Evolutionary conservation across 1,140 invertebrate genomes (phyloP), one percentile per base, ranked within the genome.

Genomic region (Drosophila ogumai): DNA sequence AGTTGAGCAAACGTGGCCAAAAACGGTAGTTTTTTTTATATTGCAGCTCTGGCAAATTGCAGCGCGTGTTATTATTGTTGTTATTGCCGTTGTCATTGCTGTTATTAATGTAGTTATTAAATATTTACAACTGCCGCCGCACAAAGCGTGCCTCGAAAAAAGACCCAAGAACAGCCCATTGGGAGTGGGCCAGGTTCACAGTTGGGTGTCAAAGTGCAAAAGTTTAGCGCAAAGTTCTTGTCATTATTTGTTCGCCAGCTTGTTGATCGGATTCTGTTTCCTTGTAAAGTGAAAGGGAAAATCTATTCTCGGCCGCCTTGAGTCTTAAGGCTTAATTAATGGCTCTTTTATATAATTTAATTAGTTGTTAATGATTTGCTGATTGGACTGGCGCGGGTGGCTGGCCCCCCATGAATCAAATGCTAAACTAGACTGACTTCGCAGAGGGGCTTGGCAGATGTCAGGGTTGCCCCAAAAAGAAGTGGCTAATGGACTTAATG

Each of bases 21-120:
- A 54, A 81, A 81, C 90, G 84, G 90, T 91, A 91, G 88, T 91
- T 44, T 49, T 84, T 91, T 90, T 81, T 28, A 28, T 28, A 69
- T 90, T 75, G 69, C 54, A 28, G 52, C 69, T 79, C 52, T 90
- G 81, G 88, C 66, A 87, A 82, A 82, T 91, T 88, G 90, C 80
- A 79, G 84, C 82, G 84, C 82, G 82, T 87, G 81, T 87, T 91
- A 82, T 90, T 79, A 41, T 56, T 75, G 68, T 63, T 82, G 74
- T 49, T 60, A 47, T 59, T 60, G 34, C 66, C 56, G 57, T 78
- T 88, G 74, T 78, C 56, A 57, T 64, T 67, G 82, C 67, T 73
- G 78, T 85, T 90, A 90, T 90, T 90, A 90, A 90, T 90, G 85
- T 90, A 90, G 85, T 90, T 90, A 90, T 90, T 90, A 90, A 90